These are phyloP conservation scores for Lottia gigantea DNA, from an alignment of 2,888 invertebrate genomes.

Conservation along the genomic window DNA sequence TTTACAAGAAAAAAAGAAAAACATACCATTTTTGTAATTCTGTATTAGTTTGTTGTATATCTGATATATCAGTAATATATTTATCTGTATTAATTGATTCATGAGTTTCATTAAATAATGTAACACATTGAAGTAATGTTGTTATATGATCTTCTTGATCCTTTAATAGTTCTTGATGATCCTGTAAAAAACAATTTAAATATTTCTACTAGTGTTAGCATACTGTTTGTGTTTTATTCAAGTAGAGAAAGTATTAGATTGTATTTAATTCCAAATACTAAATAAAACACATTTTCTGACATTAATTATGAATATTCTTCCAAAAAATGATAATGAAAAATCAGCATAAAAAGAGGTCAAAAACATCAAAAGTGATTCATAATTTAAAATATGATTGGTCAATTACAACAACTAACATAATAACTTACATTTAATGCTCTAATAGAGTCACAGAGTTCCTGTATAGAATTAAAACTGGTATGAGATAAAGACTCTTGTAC, in stretches of 20 bases:
- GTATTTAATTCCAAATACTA: too few relatives aligned
- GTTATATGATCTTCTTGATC: conserved; percentile 34
- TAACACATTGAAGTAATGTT: neutral
- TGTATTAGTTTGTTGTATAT: neutral
- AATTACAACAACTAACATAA: neutral
- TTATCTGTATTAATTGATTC: neutral
- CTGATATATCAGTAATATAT: neutral
- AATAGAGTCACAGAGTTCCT: conserved; percentile 28
- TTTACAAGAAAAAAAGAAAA: neutral
- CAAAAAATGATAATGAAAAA: too few relatives aligned
- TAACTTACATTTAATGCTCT: neutral
- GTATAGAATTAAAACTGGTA: conserved; percentile 37
- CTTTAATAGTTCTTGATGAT: conserved; percentile 35
- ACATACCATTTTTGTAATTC: conserved; percentile 5
- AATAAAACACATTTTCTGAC: too few relatives aligned
- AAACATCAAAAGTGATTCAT: too few relatives aligned
- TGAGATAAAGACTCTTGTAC: conserved; percentile 25
- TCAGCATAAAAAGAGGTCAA: too few relatives aligned
- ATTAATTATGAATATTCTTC: too few relatives aligned
- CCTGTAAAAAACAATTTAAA: conserved; percentile 28
- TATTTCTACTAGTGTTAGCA: neutral
- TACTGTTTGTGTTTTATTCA: too few relatives aligned
- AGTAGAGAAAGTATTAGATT: too few relatives aligned
- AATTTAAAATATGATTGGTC: too few relatives aligned
- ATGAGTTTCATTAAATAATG: neutral